Evolutionary conservation across 2,888 invertebrate genomes (phyloP), one percentile per base, ranked within the genome.

Genomic region (Brenthis hecate): DNA sequence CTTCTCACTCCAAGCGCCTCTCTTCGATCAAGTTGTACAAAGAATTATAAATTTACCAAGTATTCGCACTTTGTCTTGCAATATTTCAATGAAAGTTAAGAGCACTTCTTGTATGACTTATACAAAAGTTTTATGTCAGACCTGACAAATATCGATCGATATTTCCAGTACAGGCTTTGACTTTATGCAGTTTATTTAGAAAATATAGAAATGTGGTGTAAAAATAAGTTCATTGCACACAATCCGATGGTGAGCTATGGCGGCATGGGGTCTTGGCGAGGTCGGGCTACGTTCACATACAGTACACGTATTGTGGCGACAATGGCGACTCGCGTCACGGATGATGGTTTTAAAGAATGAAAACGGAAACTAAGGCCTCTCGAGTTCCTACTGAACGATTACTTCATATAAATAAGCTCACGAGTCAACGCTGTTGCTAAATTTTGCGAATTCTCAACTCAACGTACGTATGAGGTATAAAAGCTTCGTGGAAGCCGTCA

Each of bases 281-380:
- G 36, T 43, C 16, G 13, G 19, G 58, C 53, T 13, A 65, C 50
- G 51, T 65, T 56, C 47, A 43, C 61, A 86, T 80, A 76, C 85
- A 79, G 79, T 70, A 74, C 86, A 88, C 87, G 88, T 87, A 84
- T 80, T 80, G 80, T 77, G 76, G 78, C 78, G 80, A 88, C 88
- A 87, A 87, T 88, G 81, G 86, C 81, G 81, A 82, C 84, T 82
- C 83, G 77, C 84, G 87, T 86, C 88, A 87, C 83, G 83, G 70
- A 71, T 76, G 75, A 77, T 84, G 83, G 76, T 81, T 86, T 84
- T 81, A 83, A 86, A 86, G 84, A 85, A 85, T 83, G 81, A 78
- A 84, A 86, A 82, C 88, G 88, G 87, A 88, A 86, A 81, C 78
- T 81, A 78, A 79, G 78, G 77, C 77, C 80, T 83, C 86, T 84